Percentiles rank a stretch among this genome's conserved stretches.
Evolutionary conservation across 2,113 vertebrate genomes (phyloP).

Genomic region (Amblyornis subalaris): DNA sequence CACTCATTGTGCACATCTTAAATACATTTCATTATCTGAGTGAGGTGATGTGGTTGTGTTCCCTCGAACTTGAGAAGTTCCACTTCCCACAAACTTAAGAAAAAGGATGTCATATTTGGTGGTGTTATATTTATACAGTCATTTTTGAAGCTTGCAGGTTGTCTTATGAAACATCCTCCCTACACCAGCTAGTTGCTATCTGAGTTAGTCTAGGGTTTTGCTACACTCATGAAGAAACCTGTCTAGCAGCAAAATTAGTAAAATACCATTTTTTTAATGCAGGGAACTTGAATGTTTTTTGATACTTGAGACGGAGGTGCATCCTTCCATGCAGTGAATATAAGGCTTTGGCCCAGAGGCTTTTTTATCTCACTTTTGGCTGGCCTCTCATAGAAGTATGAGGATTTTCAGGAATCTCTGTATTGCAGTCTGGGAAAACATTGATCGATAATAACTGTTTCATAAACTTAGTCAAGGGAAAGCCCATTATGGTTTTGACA

Average conservation of each 20-base stretch:
- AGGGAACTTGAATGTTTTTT: not conserved
- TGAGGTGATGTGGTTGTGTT: not conserved
- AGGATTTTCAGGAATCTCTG: not conserved
- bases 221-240: not conserved
- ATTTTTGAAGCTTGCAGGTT: not conserved
- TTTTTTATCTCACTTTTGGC: not conserved
- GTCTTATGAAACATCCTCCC: not conserved
- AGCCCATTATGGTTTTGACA: not conserved
- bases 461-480: not conserved
- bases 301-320: not conserved
- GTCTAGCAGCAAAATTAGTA: not conserved
- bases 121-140: not conserved
- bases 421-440: not conserved
- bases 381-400: not conserved
- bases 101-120: not conserved
- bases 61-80: not conserved
- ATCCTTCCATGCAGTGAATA: not conserved
- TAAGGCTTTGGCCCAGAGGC: not conserved
- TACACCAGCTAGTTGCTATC: not conserved
- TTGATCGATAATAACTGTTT: not conserved
- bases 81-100: not conserved
- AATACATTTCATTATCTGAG: not conserved
- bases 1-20: not conserved
- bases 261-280: fast-evolving
- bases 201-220: not conserved